Conservation (phyloP, 2,888 invertebrate genomes). For the Melolontha melolontha region DNA sequence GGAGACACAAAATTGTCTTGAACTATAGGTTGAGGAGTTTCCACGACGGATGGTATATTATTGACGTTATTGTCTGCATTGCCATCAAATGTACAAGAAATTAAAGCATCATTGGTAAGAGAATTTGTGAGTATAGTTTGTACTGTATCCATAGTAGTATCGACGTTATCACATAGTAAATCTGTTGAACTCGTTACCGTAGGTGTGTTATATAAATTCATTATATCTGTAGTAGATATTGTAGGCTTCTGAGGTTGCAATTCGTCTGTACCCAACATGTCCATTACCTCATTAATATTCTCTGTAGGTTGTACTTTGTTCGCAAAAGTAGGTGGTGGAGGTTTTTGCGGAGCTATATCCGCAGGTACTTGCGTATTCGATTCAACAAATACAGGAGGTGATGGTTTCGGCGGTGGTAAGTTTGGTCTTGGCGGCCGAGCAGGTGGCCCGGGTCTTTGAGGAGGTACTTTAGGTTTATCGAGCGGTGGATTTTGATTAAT, state of each 20-base stretch:
- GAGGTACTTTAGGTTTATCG: conserved; percentile 38
- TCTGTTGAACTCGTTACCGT: conserved; percentile 48
- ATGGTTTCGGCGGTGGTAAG: conserved; percentile 55
- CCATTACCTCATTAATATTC: conserved; percentile 55
- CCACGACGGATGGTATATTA: not conserved
- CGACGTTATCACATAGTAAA: conserved; percentile 51
- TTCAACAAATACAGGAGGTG: conserved; percentile 50
- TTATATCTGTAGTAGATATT: conserved; percentile 63
- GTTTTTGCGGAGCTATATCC: conserved; percentile 55
- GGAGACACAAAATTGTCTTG: conserved; percentile 59
- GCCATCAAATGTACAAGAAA: conserved; percentile 2
- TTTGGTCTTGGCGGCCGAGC: conserved; percentile 56
- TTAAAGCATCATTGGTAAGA: conserved; percentile 8
- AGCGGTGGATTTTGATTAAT: conserved; percentile 63
- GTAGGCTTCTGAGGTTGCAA: conserved; percentile 60
- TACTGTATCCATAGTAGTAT: conserved; percentile 40
- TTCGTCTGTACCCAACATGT: conserved; percentile 60
- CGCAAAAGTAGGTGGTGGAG: conserved; percentile 58
- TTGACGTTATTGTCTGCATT: not conserved
- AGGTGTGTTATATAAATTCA: conserved; percentile 61
- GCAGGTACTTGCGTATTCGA: conserved; percentile 48
- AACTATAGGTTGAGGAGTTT: conserved; percentile 44
- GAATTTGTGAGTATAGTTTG: conserved; percentile 1
- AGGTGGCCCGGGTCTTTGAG: conserved; percentile 50
- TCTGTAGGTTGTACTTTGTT: conserved; percentile 51